Evolutionary conservation across 2,113 vertebrate genomes (phyloP).

Genomic region (Brachirus orientalis): DNA sequence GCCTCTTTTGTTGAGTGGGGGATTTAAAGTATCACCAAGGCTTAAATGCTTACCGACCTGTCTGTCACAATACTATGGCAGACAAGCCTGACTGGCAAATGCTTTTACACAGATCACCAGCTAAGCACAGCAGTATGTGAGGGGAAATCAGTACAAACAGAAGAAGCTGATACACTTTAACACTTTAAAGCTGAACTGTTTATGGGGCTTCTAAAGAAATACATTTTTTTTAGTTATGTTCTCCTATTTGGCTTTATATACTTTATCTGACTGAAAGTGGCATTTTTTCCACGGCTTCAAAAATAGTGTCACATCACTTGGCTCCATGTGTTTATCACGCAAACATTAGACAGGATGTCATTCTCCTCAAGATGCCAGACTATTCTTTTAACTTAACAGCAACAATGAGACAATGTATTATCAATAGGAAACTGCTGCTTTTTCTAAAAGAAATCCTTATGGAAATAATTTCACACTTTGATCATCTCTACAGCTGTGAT

Average conservation of each 20-base stretch:
- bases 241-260: not conserved
- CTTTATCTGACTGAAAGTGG: constrained; percentile 3
- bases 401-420: no score
- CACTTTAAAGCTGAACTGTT: not conserved
- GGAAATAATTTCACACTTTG: no score
- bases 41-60: constrained; percentile 52
- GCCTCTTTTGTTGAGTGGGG: constrained; percentile 60
- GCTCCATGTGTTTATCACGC: no score
- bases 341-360: no score
- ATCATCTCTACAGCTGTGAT: no score
- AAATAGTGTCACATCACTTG: no score
- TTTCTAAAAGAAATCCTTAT: no score
- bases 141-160: constrained; percentile 9
- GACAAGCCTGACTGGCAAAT: constrained; percentile 46
- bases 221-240: not conserved
- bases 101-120: constrained; percentile 40
- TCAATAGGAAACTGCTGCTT: no score
- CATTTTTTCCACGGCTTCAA: no score
- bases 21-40: constrained; percentile 59
- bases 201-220: not conserved
- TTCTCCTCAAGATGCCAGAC: no score
- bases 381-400: no score
- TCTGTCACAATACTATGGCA: constrained; percentile 35
- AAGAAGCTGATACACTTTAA: constrained; percentile 32
- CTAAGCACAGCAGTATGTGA: constrained; percentile 25